These are phyloP conservation scores for Agrochola lychnidis DNA, from an alignment of 2,888 invertebrate genomes.

Conservation along the genomic window DNA sequence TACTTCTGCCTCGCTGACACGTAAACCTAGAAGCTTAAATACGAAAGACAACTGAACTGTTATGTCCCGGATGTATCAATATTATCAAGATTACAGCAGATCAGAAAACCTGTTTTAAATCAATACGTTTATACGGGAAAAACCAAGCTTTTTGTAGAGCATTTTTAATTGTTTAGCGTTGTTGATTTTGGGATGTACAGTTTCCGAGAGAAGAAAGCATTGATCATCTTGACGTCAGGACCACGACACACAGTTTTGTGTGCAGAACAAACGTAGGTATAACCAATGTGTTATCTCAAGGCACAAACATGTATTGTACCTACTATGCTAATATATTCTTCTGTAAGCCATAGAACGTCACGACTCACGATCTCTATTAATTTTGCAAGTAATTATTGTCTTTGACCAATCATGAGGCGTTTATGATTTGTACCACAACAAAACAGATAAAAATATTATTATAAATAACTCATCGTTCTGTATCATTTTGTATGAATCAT, in stretches of 20 bases:
- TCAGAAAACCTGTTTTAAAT: conserved; percentile 27
- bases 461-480: conserved; percentile 16
- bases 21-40: background rate
- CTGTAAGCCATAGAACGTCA: conserved; percentile 12
- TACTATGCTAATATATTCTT: conserved; percentile 12
- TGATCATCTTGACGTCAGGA: conserved; percentile 41
- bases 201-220: background rate
- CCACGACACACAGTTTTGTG: conserved; percentile 1
- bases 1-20: background rate
- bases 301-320: conserved; percentile 6
- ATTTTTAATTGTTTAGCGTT: conserved; percentile 11
- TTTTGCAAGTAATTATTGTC: conserved; percentile 15
- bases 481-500: conserved; percentile 44
- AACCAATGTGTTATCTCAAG: background rate
- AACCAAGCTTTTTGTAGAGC: conserved; percentile 14
- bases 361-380: conserved; percentile 44
- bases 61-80: background rate
- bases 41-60: background rate
- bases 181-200: conserved; percentile 37
- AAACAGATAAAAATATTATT: background rate
- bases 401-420: background rate
- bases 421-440: conserved; percentile 23
- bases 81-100: conserved; percentile 1
- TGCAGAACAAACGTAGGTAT: conserved; percentile 12
- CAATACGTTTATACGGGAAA: background rate